Evolutionary conservation across 2,113 vertebrate species (phyloP), one percentile per base, ranked within the genome.

Genomic region (Aphyosemion australe): DNA sequence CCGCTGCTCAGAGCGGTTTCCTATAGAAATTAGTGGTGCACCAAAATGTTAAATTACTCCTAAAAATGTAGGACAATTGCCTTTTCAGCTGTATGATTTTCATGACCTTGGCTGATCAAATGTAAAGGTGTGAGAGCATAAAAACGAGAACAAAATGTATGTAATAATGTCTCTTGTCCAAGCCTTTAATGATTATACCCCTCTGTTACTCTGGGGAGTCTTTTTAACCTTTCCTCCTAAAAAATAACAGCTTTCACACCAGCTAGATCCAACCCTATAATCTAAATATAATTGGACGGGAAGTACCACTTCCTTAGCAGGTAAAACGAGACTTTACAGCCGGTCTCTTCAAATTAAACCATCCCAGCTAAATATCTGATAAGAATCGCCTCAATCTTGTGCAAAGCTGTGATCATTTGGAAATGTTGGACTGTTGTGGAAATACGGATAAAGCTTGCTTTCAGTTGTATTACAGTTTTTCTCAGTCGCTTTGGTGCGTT

Each of bases 241-340:
- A 76, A 26, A 88, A 89, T 84, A 88, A 88, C 65, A 78, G 74
- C 71, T 73, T 60, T 21, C 65, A 84, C 56, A 26, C 53, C 56
- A 64, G 60, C 65, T 56, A 66, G 49, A 63, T 83, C 71, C 46
- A 70, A 62, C 67, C 65, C 72, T 69, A 76, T 88, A 88, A 90
- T 90, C 79, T 85, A 78, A 82, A 83, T 78, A 80, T 89, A 90
- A 89, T 88, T 90, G 79, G 75, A 81, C 63, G 58, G 80, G 80
- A 84, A 81, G 74, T 45, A 32, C 50, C 62, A 64, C 70, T 78
- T 87, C 69, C 71, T 78, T 78, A 80, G 74, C 50, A 47, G 75
- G 75, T 67, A 83, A 87, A 73, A 53, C 26, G 37, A 64, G 66
- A 65, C 71, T 76, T 76, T 65, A 76, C 56, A 61, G 77, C 61